phyloP scores from a whole-genome alignment of 2,797 vertebrate species.

The Apogon talboti region DNA sequence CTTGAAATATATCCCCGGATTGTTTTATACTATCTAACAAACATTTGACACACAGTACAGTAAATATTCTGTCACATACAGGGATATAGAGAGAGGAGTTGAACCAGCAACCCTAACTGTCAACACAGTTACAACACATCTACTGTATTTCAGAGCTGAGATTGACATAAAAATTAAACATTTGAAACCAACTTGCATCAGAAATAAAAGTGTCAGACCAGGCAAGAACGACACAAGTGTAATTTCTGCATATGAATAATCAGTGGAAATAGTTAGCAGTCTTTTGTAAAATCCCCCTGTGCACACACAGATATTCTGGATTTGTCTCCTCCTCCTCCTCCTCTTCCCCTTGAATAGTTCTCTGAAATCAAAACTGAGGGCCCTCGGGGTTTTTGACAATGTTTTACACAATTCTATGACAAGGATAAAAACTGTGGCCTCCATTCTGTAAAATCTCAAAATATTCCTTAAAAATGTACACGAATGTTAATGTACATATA shows the following conservation, averaged over 20 bases:
- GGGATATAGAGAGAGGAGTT: background rate
- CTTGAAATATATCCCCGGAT: slow-evolving; percentile 5
- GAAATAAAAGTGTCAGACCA: too few relatives aligned
- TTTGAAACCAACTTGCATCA: too few relatives aligned
- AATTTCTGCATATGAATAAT: too few relatives aligned
- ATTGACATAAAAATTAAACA: too few relatives aligned
- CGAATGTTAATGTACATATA: too few relatives aligned
- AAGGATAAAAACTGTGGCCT: too few relatives aligned
- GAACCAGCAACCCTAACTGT: too few relatives aligned
- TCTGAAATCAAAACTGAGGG: slow-evolving; percentile 61
- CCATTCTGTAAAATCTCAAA: too few relatives aligned
- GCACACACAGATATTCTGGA: slow-evolving; percentile 51
- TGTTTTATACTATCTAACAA: slow-evolving; percentile 7
- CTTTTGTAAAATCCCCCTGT: slow-evolving; percentile 19
- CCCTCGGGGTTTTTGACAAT: slow-evolving; percentile 60
- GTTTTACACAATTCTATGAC: slow-evolving; percentile 46
- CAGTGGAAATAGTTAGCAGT: slow-evolving; percentile 15
- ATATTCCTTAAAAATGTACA: too few relatives aligned
- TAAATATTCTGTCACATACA: slow-evolving; percentile 7
- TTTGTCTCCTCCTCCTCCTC: slow-evolving; percentile 54
- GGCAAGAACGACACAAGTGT: too few relatives aligned
- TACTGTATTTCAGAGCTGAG: too few relatives aligned
- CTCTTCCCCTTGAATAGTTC: slow-evolving; percentile 53
- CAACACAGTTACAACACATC: too few relatives aligned
- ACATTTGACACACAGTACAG: slow-evolving; percentile 9